Base-by-base conservation (phyloP, 2,797 vertebrate genomes). In the Spinus pinus region DNA sequence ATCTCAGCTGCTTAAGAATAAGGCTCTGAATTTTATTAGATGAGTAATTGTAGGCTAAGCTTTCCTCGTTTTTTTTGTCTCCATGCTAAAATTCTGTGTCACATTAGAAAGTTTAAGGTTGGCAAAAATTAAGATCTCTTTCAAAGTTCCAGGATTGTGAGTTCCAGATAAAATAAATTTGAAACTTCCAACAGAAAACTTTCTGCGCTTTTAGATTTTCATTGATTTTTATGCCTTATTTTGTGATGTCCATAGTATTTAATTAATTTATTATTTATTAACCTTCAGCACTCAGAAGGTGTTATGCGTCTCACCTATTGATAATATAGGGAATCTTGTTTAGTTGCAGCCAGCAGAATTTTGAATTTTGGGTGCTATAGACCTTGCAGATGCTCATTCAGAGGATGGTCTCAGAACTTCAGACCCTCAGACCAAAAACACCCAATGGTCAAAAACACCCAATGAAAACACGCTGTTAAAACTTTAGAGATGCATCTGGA, bases 21-120 rank as follows among this genome's bases (percentile, higher is more conserved):
- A 74, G 69, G 7, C 24, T 93, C 67, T 71, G 84, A 75, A 77
- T 78, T 89, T 89, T 89, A 93, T 93, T 94, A 86, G 49, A 90
- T 65, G 86, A 92, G 42, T 91, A 87, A 94, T 44, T 67, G 74
- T 42, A 77, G 57, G 64, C 78, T 77, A 90, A 94, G 21, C 10
- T 81, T 90, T 58, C 30, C 39, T 54, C 14, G 5, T 53, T 69
- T 86, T 79, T 24, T 73, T 78, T 10, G 14, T 70, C 37, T 94
- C 23, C 14, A 4, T 90, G 39, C 7, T 93, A 71, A 89, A 80
- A 87, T 84, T 73, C 42, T 39, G 0, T 35, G 47, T 25, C 47
- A 23, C 9, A 3, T 67, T 79, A 71, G 23, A 80, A 90, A 61
- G 35, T 39, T 73, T 50, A 46, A 11, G 67, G n/a, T 39, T 53